Percentiles rank a stretch among this genome's conserved stretches.
Conservation (phyloP, 2,113 vertebrate genomes). For the western clawed frog (Xenopus tropicalis) region UCB_Xtro_10.0 CM004443.2:57332001-57332500, state of each 20-base stretch:
- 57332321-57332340: slow-evolving; percentile 45
- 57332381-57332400: slow-evolving; percentile 57
- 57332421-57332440: slow-evolving; percentile 59
- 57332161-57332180: too few relatives aligned
- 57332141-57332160: too few relatives aligned
- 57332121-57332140: too few relatives aligned
- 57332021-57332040: too few relatives aligned
- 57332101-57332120: too few relatives aligned
- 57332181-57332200: slow-evolving; percentile 35
- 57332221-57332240: slow-evolving; percentile 45
- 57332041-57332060: too few relatives aligned
- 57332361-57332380: slow-evolving; percentile 59
- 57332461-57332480: slow-evolving; percentile 63
- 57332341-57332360: slow-evolving; percentile 62
- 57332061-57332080: too few relatives aligned
- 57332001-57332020: too few relatives aligned
- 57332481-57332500: slow-evolving; percentile 61
- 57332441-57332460: slow-evolving; percentile 56
- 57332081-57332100: too few relatives aligned
- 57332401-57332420: slow-evolving; percentile 61
- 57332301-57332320: slow-evolving; percentile 49
- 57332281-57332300: slow-evolving; percentile 49
- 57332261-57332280: slow-evolving; percentile 40
- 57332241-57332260: slow-evolving; percentile 45
- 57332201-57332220: slow-evolving; percentile 49